Conservation (phyloP, 37 sponge, comb jelly and placozoan genomes). For the Hexactinellida sp. region DNA sequence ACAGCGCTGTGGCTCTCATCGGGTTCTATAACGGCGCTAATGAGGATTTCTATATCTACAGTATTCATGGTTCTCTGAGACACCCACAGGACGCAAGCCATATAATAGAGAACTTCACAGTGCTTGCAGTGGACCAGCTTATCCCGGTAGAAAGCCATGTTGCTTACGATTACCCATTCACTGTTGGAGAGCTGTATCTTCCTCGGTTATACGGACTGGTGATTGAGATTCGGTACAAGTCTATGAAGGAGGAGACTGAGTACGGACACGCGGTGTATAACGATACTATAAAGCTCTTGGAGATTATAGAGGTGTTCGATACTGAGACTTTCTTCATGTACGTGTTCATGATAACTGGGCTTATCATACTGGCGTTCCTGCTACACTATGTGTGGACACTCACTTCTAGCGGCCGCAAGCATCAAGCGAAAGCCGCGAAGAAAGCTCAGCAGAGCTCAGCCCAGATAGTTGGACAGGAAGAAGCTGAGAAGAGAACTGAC, state of each 20-base stretch:
- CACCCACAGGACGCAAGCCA: neutral
- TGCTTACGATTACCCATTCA: neutral
- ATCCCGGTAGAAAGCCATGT: neutral
- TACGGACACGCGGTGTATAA: conserved; percentile 85
- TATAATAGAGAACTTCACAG: conserved; percentile 5
- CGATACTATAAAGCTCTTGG: conserved; percentile 76
- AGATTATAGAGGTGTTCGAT: conserved; percentile 82
- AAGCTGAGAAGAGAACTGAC: conserved; percentile 2
- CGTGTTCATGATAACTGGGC: conserved; percentile 73
- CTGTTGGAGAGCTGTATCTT: neutral
- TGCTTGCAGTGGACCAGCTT: neutral
- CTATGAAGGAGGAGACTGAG: conserved; percentile 47
- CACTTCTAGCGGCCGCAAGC: neutral
- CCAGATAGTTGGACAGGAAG: neutral
- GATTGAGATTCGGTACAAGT: neutral
- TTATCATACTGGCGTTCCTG: conserved; percentile 63
- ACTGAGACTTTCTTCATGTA: conserved; percentile 93
- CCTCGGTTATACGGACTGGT: neutral
- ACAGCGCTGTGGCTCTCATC: neutral
- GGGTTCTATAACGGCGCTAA: conserved; percentile 3
- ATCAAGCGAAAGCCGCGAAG: neutral
- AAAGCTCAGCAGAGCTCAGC: neutral
- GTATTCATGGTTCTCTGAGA: neutral
- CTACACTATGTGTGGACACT: conserved; percentile 64
- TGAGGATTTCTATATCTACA: neutral